These are phyloP conservation scores for Kradibia gibbosae DNA, from an alignment of 1,140 invertebrate species.

Conservation along the genomic window DNA sequence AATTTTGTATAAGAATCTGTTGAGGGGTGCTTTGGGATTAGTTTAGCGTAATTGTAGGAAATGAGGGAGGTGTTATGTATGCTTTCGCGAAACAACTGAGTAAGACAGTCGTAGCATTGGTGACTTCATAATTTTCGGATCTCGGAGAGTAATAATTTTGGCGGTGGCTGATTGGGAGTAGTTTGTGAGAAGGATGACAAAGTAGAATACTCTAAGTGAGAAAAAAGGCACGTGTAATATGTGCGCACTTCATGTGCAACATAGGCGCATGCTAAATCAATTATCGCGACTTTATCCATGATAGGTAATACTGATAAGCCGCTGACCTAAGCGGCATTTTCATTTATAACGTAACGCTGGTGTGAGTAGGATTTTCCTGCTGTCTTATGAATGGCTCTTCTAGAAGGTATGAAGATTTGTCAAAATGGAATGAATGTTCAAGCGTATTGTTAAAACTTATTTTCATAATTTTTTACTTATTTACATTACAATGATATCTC, in stretches of 20 bases:
- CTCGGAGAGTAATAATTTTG: no score
- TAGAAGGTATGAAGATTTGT: neutral
- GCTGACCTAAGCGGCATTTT: neutral
- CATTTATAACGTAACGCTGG: neutral
- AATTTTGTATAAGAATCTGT: no score
- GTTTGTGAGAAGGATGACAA: no score
- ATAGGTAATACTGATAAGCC: slow-evolving; percentile 30
- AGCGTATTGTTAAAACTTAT: neutral
- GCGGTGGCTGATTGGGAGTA: no score
- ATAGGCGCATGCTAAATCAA: slow-evolving; percentile 9
- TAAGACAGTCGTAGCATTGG: neutral
- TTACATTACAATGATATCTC: neutral
- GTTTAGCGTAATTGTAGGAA: no score
- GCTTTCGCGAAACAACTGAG: no score
- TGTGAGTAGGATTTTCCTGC: neutral
- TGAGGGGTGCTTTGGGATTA: no score
- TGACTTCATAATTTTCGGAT: slow-evolving; percentile 20
- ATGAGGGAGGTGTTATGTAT: no score
- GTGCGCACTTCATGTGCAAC: neutral
- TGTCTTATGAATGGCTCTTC: neutral
- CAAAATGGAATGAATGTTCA: neutral
- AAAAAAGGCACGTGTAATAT: neutral
- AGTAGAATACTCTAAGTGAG: no score
- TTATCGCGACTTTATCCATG: neutral
- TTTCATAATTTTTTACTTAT: slow-evolving; percentile 6